Base-by-base conservation (phyloP, 2,113 vertebrate species). In the Oplegnathus fasciatus region DNA sequence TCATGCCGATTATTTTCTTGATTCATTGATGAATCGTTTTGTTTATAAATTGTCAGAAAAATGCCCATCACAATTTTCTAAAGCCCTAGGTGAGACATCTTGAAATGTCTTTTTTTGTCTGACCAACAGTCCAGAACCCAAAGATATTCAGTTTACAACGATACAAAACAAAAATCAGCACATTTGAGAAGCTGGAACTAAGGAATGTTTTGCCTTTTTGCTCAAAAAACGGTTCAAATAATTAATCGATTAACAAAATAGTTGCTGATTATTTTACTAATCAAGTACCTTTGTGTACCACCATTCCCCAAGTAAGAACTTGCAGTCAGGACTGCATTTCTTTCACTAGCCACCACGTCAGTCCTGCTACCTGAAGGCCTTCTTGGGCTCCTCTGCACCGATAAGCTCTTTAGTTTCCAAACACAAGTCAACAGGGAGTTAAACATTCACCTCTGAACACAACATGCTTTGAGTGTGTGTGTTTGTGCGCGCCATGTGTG, bases 371-470 rank as follows among this genome's bases (percentile, higher is more conserved):
- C 78, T 52, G 48, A 75, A 76, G 90, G 81, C 78, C 87, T 46
- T 28, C 46, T 30, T 13, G 15, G n/a, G 69, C 71, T 32, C 50
- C 42, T 26, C 78, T 54, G 78, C 48, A 54, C 52, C 30, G 34
- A 78, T 75, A 71, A 90, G 82, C 79, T 72, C 64, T 87, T 82
- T 73, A 76, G 54, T 57, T 85, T 80, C 67, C 73, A 86, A 77
- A 89, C 74, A 73, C 62, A 64, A 84, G 66, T 75, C 80, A 75
- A 55, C 71, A 50, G 86, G 79, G 88, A 94, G 91, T 91, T 82
- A 73, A 91, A 85, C 68, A 89, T 87, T 89, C 87, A 89, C 84
- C 88, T 84, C 72, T 52, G 44, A 80, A 78, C 80, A 73, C 74
- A 37, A 58, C 70, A 34, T 15, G 62, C 55, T 88, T 55, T 80